Base-by-base conservation (phyloP, 2,113 vertebrate genomes). In the Scolopax mira region DNA sequence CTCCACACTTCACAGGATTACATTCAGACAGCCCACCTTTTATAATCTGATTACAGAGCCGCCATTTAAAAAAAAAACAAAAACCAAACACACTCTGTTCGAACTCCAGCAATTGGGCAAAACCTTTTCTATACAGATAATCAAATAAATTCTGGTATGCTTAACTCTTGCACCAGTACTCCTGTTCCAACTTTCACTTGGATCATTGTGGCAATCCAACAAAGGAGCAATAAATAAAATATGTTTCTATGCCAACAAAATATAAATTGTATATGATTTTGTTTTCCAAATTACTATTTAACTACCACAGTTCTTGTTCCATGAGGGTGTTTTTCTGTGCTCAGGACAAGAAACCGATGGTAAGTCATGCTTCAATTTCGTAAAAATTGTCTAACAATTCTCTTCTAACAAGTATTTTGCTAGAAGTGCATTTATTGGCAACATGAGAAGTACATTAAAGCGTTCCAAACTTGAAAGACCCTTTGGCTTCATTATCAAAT, bases 191-290 rank as follows among this genome's bases (percentile, higher is more conserved):
- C 79, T 90, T 94, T 49, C 85, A 87, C 41, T 65, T 81, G 67
- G 71, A 91, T 84, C 44, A 67, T 11, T 46, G 57, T 8, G 85
- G 61, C 52, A 55, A 72, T 48, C 21, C 69, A 72, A 64, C 66
- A 90, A 72, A 94, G 60, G 17, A 94, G 72, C 88, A 95, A 97
- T 92, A 97, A 96, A 97, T 92, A 86, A 96, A 93, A 75, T n/a
- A 65, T 8, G 46, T 79, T 74, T 89, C 71, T 75, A 72, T 92
- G 54, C 48, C 81, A 95, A 85, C 41, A 69, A 70, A 71, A 69
- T 72, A 62, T 10, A 95, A 95, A 90, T 79, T 62, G 49, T 25
- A 72, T 31, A 88, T 17, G 1, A 51, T 86, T 88, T 73, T 61
- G 66, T 87, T 91, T 82, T 79, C 25, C 7, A 73, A 89, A 85